Conservation (phyloP, 2,797 vertebrate species). For the Staurois parvus region DNA sequence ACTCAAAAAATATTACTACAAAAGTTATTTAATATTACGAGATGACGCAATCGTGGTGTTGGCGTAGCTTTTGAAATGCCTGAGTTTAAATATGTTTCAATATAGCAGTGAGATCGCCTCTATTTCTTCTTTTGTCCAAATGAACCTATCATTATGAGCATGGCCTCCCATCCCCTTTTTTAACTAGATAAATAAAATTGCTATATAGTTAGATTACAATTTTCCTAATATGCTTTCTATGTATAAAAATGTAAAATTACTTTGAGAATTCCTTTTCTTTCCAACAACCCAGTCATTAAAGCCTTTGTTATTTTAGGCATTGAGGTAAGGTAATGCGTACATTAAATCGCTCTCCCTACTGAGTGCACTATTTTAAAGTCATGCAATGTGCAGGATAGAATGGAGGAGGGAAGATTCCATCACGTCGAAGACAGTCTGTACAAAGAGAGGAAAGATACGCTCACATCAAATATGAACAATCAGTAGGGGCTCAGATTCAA, state of each 20-base stretch:
- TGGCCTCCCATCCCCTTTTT: no score
- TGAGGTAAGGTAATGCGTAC: neutral
- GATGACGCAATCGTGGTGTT: no score
- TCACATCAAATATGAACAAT: conserved; percentile 18
- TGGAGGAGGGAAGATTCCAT: conserved; percentile 24
- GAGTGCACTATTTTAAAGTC: conserved; percentile 17
- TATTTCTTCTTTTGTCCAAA: no score
- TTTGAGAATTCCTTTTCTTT: neutral
- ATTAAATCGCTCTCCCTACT: conserved; percentile 10
- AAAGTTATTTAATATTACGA: no score
- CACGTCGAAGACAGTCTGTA: neutral
- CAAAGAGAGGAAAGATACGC: conserved; percentile 29
- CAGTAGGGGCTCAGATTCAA: conserved; percentile 30
- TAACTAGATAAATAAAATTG: neutral
- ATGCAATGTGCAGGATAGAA: neutral
- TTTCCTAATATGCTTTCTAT: neutral
- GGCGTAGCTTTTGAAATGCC: no score
- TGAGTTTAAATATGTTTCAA: no score
- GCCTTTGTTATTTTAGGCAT: conserved; percentile 26
- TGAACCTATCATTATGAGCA: no score
- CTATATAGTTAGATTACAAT: neutral
- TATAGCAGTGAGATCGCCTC: no score
- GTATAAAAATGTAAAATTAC: neutral
- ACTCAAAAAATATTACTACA: no score
- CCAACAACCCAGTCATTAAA: conserved; percentile 1